Percentiles rank a stretch among this genome's conserved stretches.
Evolutionary conservation across 1,140 invertebrate species (phyloP).

Genomic region (Drosophila azteca): DNA sequence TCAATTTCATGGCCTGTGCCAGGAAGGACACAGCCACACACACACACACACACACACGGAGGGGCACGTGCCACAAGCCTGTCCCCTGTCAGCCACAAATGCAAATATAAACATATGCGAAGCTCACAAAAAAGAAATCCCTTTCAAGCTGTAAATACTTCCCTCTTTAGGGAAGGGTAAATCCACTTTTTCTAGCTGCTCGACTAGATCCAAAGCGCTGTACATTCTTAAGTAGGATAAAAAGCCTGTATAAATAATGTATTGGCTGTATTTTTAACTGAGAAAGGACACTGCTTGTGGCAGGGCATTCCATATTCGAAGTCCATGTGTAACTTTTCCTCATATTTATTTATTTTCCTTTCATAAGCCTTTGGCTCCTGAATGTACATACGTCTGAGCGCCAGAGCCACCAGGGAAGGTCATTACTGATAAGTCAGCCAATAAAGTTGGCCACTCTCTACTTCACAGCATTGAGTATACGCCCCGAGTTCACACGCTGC

Average conservation of each 20-base stretch:
- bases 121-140: conserved; percentile 45
- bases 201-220: background rate
- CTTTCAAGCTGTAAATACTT: conserved; percentile 50
- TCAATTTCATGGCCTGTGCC: conserved; percentile 68
- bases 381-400: conserved; percentile 42
- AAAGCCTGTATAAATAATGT: too few relatives aligned
- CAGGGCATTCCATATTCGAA: conserved; percentile 6
- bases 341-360: conserved; percentile 39
- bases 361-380: conserved; percentile 37
- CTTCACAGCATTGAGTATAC: conserved; percentile 29
- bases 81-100: conserved; percentile 48
- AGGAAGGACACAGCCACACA: conserved; percentile 12
- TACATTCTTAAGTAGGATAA: too few relatives aligned
- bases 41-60: conserved; percentile 2
- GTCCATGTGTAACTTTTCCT: conserved; percentile 2
- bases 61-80: conserved; percentile 19
- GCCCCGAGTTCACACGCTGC: conserved; percentile 15
- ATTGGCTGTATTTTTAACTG: too few relatives aligned
- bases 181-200: conserved; percentile 9
- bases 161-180: conserved; percentile 25
- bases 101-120: conserved; percentile 68
- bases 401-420: conserved; percentile 52
- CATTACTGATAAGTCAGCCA: conserved; percentile 70
- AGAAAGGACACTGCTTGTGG: too few relatives aligned
- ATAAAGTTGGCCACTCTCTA: conserved; percentile 12